Conservation (phyloP, 2,797 vertebrate genomes). For the Rhinella marina region DNA sequence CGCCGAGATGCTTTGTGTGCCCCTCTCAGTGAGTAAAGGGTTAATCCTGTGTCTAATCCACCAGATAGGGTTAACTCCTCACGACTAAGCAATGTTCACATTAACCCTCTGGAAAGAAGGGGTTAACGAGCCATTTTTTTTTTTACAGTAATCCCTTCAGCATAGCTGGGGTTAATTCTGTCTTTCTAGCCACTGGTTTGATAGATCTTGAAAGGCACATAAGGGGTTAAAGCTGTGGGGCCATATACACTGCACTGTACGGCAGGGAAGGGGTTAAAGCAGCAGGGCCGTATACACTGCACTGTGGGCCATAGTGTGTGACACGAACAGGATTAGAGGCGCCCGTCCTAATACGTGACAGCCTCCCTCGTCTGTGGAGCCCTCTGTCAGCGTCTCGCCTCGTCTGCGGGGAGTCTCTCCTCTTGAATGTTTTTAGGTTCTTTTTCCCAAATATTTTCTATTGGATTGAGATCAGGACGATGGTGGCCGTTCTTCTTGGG, state of each 20-base stretch:
- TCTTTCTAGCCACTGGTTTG: background rate
- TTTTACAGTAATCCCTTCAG: background rate
- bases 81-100: background rate
- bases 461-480: background rate
- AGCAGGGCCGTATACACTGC: background rate
- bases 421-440: background rate
- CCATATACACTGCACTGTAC: background rate
- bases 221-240: background rate
- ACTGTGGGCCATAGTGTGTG: too few species aligned
- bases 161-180: background rate
- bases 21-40: background rate
- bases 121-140: background rate
- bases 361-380: background rate
- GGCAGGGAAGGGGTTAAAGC: background rate
- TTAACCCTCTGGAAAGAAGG: background rate
- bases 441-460: background rate
- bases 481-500: background rate
- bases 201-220: background rate
- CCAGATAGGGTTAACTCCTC: background rate
- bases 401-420: background rate
- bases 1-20: too few species aligned
- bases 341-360: background rate
- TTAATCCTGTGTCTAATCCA: background rate
- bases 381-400: background rate
- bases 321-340: too few species aligned